A percentile compares a stretch with the other conserved stretches of the same genome.
Evolutionary conservation across 1,140 invertebrate genomes (phyloP).

Genomic region (Papilio helenus): DNA sequence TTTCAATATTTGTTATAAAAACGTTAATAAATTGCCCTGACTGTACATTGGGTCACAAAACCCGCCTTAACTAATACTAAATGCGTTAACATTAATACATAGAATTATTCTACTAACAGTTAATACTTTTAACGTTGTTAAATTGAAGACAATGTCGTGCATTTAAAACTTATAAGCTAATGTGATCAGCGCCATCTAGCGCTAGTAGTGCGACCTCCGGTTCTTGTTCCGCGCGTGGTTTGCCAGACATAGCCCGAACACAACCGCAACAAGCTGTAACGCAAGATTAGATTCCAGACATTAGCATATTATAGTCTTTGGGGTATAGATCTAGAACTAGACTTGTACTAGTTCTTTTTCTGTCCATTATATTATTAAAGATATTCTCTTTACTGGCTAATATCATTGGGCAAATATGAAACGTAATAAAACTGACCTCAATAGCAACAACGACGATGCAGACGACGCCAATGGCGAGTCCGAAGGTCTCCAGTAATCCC

Average conservation of each 20-base stretch:
- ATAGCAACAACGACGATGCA: conserved; percentile 62
- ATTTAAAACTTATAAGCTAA: conserved; percentile 2
- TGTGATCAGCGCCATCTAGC: background rate
- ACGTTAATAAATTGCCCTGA: background rate
- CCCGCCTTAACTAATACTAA: conserved; percentile 15
- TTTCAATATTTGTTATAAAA: background rate
- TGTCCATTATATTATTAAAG: too few relatives aligned
- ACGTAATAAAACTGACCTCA: conserved; percentile 63
- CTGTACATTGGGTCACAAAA: conserved; percentile 8
- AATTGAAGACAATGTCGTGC: background rate
- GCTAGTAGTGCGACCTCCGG: conserved; percentile 64
- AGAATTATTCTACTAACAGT: background rate
- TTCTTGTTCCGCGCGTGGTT: conserved; percentile 71
- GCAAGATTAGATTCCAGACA: too few relatives aligned
- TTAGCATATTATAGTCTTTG: too few relatives aligned
- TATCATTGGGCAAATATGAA: too few relatives aligned
- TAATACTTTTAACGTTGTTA: background rate
- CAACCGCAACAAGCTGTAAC: conserved; percentile 73
- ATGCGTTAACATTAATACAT: background rate
- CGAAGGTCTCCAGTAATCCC: conserved; percentile 64
- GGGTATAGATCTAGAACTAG: too few relatives aligned
- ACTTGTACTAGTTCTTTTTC: background rate
- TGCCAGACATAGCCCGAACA: conserved; percentile 70
- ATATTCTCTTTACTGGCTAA: too few relatives aligned
- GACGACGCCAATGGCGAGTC: conserved; percentile 61